phyloP scores from a whole-genome alignment of 2,888 invertebrate genomes.

The Amphipoea oculea region DNA sequence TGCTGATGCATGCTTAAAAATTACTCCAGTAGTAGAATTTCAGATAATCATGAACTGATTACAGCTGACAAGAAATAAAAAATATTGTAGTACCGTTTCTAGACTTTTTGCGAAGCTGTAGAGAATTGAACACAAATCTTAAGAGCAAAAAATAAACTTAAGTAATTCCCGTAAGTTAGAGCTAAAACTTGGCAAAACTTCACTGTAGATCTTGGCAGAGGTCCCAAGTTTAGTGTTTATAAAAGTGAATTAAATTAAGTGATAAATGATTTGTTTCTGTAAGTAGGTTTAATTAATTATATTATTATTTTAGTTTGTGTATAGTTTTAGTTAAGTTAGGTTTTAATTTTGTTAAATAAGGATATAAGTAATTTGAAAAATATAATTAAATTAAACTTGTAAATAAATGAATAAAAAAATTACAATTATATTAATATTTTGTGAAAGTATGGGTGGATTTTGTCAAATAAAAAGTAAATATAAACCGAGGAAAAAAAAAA shows the following conservation, averaged over 20 bases:
- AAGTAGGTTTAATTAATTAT: too few species aligned
- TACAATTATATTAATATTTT: slow-evolving; percentile 23
- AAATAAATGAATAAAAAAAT: too few species aligned
- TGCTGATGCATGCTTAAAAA: not conserved
- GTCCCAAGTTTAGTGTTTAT: slow-evolving; percentile 32
- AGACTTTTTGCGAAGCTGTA: slow-evolving; percentile 10
- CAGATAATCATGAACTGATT: not conserved
- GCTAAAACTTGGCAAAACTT: slow-evolving; percentile 33
- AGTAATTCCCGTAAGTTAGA: slow-evolving; percentile 19
- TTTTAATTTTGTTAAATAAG: too few species aligned
- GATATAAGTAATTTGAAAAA: too few species aligned
- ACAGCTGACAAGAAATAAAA: not conserved
- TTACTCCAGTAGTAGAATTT: not conserved
- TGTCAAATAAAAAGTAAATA: slow-evolving; percentile 5
- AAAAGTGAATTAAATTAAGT: slow-evolving; percentile 19
- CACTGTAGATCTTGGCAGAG: slow-evolving; percentile 27
- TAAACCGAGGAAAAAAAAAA: not conserved
- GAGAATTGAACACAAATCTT: slow-evolving; percentile 18
- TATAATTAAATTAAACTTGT: too few species aligned
- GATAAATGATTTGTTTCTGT: too few species aligned
- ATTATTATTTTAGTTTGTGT: too few species aligned
- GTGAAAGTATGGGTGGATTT: slow-evolving; percentile 28
- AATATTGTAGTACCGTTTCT: not conserved
- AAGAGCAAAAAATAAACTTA: slow-evolving; percentile 14
- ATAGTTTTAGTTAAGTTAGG: too few species aligned